Evolutionary conservation across 2,797 vertebrate genomes (phyloP), one percentile per base, ranked within the genome.

Genomic region (Hyperoplus immaculatus): DNA sequence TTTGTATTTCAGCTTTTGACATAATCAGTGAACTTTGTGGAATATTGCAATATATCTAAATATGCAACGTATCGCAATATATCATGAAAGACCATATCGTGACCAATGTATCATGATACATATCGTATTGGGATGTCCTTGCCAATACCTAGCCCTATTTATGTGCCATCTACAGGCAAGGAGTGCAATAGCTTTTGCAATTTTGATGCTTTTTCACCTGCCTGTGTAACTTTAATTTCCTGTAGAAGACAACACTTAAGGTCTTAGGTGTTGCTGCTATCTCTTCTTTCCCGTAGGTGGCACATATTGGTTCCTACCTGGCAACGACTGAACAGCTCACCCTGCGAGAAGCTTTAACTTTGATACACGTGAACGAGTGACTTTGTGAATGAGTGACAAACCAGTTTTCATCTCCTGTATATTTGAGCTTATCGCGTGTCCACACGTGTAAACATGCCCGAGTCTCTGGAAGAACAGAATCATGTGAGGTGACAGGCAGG

Each of bases 371-470:
- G 56, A 82, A 62, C 9, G 36, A 49, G 78, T 82, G 75, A 81
- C 65, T 78, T 70, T 72, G 88, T 87, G 85, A 80, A 62, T 54
- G 60, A 60, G 69, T 84, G 79, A 67, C 61, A 73, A 70, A 63
- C 51, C 55, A 5, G 5, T 59, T 16, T 42, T n/a, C 10, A 59
- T 36, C 54, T 56, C 11, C 29, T 29, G 4, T 5, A 39, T 16
- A 4, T 63, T 21, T 4, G 13, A 74, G 18, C 4, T 51, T 9
- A 69, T 51, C 11, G 7, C 11, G 21, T 45, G 81, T 78, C 73
- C 89, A 93, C 85, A 41, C 89, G 90, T 91, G 92, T 86, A 56
- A 78, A 83, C 90, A 92, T 95, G 93, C 93, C 88, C 68, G 61
- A 36, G 69, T 80, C 72, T 84, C 78, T 78, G 77, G 73, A 57